A percentile compares a stretch with the other conserved stretches of the same genome.
These are phyloP conservation scores for Kryptolebias ocellatus DNA, from an alignment of 2,797 vertebrate genomes.

Conservation along the genomic window DNA sequence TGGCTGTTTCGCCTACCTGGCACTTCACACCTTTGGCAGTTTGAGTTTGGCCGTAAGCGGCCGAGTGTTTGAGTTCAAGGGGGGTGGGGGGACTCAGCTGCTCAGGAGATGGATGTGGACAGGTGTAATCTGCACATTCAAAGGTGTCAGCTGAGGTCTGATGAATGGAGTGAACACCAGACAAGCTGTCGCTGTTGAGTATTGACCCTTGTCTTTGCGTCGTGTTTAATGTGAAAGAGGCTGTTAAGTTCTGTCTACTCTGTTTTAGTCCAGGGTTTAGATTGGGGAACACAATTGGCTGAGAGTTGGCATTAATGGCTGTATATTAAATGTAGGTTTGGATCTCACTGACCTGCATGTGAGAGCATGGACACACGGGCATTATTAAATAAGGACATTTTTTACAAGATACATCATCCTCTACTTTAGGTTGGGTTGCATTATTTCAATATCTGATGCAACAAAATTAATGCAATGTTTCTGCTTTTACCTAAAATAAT, in stretches of 20 bases:
- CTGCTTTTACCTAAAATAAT: no score
- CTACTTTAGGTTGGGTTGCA: no score
- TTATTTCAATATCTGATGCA: neutral
- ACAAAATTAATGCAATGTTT: neutral
- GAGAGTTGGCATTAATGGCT: neutral
- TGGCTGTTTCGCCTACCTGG: neutral
- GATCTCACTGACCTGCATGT: neutral
- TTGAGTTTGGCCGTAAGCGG: conserved; percentile 4
- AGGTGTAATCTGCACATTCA: conserved; percentile 40
- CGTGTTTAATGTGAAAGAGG: conserved; percentile 10
- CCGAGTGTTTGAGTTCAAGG: conserved; percentile 27
- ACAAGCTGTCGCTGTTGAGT: conserved; percentile 9
- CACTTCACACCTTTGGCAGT: neutral
- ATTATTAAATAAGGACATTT: no score
- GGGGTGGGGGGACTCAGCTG: neutral
- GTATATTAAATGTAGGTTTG: neutral
- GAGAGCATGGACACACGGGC: neutral
- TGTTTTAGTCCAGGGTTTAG: conserved; percentile 23
- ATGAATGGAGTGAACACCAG: conserved; percentile 19
- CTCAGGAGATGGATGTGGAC: conserved; percentile 42
- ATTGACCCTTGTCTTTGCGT: conserved; percentile 31
- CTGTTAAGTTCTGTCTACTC: conserved; percentile 4
- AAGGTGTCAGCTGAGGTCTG: conserved; percentile 33
- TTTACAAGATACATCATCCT: no score
- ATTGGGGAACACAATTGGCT: neutral